A percentile compares a stretch with the other conserved stretches of the same genome.
Evolutionary conservation across 2,797 vertebrate genomes (phyloP).

Genomic region (Arnoldichthys spilopterus): DNA sequence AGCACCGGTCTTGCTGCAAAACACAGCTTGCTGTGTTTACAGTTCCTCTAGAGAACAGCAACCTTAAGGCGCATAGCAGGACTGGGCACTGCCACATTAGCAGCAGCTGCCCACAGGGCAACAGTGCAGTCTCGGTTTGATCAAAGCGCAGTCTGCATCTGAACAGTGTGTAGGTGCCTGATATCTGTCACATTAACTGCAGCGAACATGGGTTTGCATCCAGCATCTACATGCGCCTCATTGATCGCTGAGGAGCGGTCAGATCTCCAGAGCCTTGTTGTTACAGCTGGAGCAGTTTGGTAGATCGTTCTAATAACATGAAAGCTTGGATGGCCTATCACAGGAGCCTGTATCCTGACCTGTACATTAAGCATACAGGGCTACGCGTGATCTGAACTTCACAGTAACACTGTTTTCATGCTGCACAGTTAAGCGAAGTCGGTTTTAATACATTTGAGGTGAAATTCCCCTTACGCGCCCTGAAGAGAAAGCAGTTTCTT

Average conservation of each 20-base stretch:
- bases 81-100: neutral
- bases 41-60: neutral
- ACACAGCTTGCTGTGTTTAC: neutral
- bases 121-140: neutral
- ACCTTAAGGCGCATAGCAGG: neutral
- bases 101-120: neutral
- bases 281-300: neutral
- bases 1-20: no score
- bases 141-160: neutral
- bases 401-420: neutral
- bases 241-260: neutral
- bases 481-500: neutral
- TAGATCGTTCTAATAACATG: neutral
- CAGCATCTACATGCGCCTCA: slow-evolving; percentile 3
- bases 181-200: neutral
- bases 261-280: neutral
- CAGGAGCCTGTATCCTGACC: neutral
- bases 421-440: neutral
- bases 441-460: neutral
- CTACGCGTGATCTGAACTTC: neutral
- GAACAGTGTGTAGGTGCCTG: neutral
- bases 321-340: neutral
- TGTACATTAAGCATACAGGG: neutral
- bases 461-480: neutral
- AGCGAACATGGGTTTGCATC: neutral